These are phyloP conservation scores for Geothlypis trichas DNA, from an alignment of 2,113 vertebrate genomes.

Conservation along the genomic window DNA sequence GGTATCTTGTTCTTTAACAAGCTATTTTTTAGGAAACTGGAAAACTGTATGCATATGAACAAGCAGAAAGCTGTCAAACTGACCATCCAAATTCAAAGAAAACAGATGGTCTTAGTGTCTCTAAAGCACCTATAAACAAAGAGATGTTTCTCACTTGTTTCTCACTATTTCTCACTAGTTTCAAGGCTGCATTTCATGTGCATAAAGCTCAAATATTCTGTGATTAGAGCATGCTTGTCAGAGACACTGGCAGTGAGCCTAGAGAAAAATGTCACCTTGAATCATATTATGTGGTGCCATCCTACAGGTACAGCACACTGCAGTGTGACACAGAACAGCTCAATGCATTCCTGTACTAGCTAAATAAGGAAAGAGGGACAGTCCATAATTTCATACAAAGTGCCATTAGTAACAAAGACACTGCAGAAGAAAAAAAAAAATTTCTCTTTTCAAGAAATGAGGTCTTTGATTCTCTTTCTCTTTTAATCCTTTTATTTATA, in stretches of 20 bases:
- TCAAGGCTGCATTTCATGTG: not conserved
- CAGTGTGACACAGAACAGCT: not conserved
- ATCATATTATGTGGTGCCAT: not conserved
- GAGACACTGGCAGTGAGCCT: not conserved
- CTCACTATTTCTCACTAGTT: not conserved
- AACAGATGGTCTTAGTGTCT: not conserved
- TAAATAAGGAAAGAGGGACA: not conserved
- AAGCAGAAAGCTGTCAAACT: not conserved
- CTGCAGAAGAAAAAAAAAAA: not conserved
- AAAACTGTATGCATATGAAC: not conserved
- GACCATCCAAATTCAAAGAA: not conserved
- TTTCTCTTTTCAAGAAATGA: not conserved
- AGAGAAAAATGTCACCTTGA: not conserved
- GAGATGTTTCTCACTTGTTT: not conserved
- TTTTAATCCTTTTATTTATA: not conserved
- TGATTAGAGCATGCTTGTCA: not conserved
- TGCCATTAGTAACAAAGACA: not conserved
- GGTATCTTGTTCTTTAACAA: not conserved
- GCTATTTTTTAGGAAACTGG: not conserved
- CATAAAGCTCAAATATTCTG: not conserved
- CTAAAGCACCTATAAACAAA: not conserved
- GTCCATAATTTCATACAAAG: not conserved
- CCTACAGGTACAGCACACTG: not conserved
- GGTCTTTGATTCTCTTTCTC: not conserved
- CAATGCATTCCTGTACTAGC: not conserved